These are phyloP conservation scores for Xestia sexstrigata DNA, from an alignment of 2,888 invertebrate species.

Conservation along the genomic window DNA sequence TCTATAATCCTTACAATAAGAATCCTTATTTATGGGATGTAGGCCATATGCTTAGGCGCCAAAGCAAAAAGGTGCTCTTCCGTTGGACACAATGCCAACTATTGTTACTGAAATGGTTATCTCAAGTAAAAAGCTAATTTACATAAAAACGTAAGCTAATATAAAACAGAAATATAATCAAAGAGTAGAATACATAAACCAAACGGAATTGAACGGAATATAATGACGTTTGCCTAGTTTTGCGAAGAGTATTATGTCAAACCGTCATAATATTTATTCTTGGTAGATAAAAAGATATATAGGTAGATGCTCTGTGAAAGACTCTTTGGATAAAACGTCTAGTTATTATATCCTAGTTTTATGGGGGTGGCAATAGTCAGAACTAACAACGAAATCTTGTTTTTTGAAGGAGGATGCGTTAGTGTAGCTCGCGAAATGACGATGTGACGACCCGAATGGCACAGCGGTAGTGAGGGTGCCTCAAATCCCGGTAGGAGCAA, in stretches of 20 bases:
- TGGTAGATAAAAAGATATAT: background rate
- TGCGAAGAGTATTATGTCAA: slow-evolving; percentile 4
- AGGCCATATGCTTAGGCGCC: background rate
- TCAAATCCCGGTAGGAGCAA: too few relatives aligned
- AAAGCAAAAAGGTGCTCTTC: background rate
- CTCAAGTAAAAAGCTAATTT: background rate
- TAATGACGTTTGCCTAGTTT: background rate
- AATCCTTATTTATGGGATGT: background rate
- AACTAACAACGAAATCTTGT: background rate
- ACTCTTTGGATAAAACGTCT: background rate
- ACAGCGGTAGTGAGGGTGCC: too few relatives aligned
- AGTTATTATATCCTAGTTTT: background rate
- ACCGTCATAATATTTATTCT: background rate
- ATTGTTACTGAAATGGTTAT: slow-evolving; percentile 7
- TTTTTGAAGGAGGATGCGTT: too few relatives aligned
- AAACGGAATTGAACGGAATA: too few relatives aligned
- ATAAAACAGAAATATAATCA: background rate
- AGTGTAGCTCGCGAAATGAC: too few relatives aligned
- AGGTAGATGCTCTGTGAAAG: too few relatives aligned
- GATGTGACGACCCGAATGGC: too few relatives aligned
- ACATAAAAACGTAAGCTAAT: background rate
- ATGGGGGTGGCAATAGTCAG: background rate
- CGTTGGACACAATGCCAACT: background rate
- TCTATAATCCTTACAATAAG: background rate
- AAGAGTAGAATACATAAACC: too few relatives aligned